Percentiles rank a stretch among this genome's conserved stretches.
These are phyloP conservation scores for Ostrea edulis DNA, from an alignment of 1,140 invertebrate genomes.

Conservation along the genomic window DNA sequence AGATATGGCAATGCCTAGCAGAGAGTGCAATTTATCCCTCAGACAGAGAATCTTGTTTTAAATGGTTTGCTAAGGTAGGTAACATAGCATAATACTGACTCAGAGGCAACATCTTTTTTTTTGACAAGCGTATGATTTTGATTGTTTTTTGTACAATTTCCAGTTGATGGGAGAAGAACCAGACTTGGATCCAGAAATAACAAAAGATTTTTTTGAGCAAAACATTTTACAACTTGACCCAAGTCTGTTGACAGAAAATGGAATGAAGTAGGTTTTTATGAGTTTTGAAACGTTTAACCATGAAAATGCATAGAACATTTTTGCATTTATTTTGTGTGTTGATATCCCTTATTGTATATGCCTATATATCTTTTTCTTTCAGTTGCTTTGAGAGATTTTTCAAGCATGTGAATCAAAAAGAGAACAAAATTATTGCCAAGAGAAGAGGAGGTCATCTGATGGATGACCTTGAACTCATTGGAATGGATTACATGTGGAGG, in stretches of 20 bases:
- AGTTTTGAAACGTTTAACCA: not conserved
- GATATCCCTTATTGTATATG: not conserved
- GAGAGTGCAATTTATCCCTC: slow-evolving; percentile 94
- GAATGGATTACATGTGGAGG: slow-evolving; percentile 97
- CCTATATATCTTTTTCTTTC: slow-evolving; percentile 69
- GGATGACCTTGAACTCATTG: slow-evolving; percentile 90
- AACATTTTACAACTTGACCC: slow-evolving; percentile 96
- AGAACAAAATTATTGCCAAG: slow-evolving; percentile 94
- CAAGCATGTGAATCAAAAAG: slow-evolving; percentile 97
- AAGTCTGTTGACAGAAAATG: slow-evolving; percentile 94
- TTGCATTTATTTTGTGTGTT: not conserved
- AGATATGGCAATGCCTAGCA: slow-evolving; percentile 96
- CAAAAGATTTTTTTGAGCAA: slow-evolving; percentile 97
- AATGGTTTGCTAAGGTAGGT: slow-evolving; percentile 94
- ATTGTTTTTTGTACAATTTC: slow-evolving; percentile 51
- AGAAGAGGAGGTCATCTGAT: slow-evolving; percentile 87
- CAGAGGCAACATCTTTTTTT: not conserved
- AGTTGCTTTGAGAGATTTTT: slow-evolving; percentile 96
- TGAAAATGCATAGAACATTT: not conserved
- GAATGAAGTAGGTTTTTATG: slow-evolving; percentile 88
- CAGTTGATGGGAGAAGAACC: slow-evolving; percentile 97
- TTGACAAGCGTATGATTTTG: not conserved
- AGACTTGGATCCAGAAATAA: slow-evolving; percentile 97
- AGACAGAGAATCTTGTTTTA: slow-evolving; percentile 97
- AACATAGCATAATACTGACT: not conserved